phyloP scores from a whole-genome alignment of 2,888 invertebrate species.

The Chirona hameri region DNA sequence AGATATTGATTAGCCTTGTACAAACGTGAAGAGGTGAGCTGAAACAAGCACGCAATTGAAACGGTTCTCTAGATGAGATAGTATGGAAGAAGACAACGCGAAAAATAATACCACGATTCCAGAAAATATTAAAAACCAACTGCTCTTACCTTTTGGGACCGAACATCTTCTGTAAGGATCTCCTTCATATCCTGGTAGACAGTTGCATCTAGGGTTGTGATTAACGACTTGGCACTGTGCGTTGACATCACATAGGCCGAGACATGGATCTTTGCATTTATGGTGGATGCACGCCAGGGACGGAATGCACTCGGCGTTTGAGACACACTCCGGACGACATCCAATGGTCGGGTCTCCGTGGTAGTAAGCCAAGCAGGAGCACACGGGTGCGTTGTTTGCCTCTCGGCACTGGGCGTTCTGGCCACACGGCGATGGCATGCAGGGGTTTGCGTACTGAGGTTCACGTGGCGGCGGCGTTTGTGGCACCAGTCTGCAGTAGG shows the following conservation, averaged over 20 bases:
- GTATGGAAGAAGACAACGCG: too few relatives aligned
- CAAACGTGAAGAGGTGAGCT: not conserved
- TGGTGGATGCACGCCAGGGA: conserved; percentile 69
- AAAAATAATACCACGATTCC: too few relatives aligned
- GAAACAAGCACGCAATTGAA: not conserved
- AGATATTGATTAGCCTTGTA: not conserved
- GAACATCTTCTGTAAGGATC: conserved; percentile 62
- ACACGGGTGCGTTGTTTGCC: conserved; percentile 54
- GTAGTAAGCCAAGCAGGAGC: conserved; percentile 71
- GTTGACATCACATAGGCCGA: conserved; percentile 49
- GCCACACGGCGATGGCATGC: conserved; percentile 76
- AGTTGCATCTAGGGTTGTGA: conserved; percentile 57
- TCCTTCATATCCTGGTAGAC: conserved; percentile 68
- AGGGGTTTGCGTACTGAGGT: conserved; percentile 67
- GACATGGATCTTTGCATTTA: conserved; percentile 72
- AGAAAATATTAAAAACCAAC: not conserved
- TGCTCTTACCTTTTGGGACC: conserved; percentile 49
- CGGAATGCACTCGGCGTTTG: conserved; percentile 67
- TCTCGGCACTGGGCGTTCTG: too few relatives aligned
- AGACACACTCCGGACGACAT: conserved; percentile 80
- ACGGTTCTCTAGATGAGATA: too few relatives aligned
- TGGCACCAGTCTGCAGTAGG: too few relatives aligned
- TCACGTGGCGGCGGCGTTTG: conserved; percentile 54
- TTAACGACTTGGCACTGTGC: conserved; percentile 52
- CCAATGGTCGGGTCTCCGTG: conserved; percentile 71